phyloP scores from a whole-genome alignment of 2,113 vertebrate genomes.

The Chlorodrepanis virens region DNA sequence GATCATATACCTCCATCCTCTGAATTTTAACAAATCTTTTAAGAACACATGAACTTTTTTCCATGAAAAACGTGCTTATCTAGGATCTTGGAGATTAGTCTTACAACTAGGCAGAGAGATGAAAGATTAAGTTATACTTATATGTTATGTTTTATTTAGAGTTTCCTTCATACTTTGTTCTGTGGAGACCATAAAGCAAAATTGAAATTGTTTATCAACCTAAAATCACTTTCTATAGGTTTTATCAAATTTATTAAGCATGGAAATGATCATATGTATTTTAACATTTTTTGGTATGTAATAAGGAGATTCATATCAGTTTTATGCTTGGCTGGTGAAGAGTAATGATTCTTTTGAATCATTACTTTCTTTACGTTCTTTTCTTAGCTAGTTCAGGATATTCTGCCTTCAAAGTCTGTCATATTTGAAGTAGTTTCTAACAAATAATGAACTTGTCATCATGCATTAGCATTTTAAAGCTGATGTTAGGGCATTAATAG shows the following conservation, averaged over 20 bases:
- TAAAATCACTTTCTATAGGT: background rate
- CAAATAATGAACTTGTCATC: background rate
- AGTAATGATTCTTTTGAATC: background rate
- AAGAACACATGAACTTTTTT: background rate
- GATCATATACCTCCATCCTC: background rate
- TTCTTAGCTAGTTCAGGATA: background rate
- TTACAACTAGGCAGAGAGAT: background rate
- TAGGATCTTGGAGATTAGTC: background rate
- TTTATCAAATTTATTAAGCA: background rate
- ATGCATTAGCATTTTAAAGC: background rate
- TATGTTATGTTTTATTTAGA: background rate
- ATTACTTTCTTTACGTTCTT: background rate
- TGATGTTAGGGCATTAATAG: background rate
- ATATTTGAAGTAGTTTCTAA: background rate
- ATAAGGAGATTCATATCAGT: background rate
- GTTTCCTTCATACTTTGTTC: background rate
- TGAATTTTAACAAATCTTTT: background rate
- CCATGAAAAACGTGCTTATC: background rate
- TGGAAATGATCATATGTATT: background rate
- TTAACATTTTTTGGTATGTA: background rate
- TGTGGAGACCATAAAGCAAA: background rate
- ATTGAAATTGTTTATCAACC: background rate
- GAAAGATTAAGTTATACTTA: background rate
- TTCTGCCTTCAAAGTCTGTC: background rate
- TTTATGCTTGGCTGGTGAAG: background rate